Percentiles rank a stretch among this genome's conserved stretches.
These are phyloP conservation scores for Podarcis cretensis DNA, from an alignment of 2,113 vertebrate genomes.

Conservation along the genomic window DNA sequence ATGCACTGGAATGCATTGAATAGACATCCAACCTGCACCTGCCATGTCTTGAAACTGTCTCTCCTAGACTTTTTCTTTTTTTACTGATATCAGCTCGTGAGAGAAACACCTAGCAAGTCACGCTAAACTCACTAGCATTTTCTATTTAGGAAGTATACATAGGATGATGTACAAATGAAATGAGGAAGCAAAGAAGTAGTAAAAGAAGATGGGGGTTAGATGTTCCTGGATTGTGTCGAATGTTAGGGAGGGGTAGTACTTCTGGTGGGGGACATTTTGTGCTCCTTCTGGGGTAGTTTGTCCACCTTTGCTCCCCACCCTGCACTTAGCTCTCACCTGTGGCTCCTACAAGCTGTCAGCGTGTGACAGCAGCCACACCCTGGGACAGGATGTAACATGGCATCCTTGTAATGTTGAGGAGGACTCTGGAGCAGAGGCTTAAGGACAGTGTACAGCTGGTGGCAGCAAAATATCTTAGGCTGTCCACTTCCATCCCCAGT, in stretches of 20 bases:
- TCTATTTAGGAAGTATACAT: neutral
- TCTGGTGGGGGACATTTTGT: too few species aligned
- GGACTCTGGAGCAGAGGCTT: neutral
- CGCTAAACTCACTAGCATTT: neutral
- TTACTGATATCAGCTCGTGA: neutral
- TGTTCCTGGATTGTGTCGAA: too few species aligned
- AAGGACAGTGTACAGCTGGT: neutral
- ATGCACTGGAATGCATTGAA: neutral
- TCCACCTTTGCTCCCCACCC: too few species aligned
- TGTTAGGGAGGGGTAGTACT: too few species aligned
- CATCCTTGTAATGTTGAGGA: neutral
- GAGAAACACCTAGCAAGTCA: neutral
- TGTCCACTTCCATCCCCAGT: neutral
- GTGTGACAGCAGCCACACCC: too few species aligned
- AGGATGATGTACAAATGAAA: neutral
- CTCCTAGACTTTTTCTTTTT: neutral
- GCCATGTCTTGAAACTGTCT: neutral
- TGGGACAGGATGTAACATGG: too few species aligned
- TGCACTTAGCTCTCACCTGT: too few species aligned
- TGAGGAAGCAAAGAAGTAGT: neutral
- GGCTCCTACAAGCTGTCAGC: too few species aligned
- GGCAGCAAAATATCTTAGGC: neutral
- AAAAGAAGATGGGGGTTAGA: neutral
- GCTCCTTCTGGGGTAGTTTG: too few species aligned
- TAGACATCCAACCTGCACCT: too few species aligned